Base-by-base conservation (phyloP, 2,113 vertebrate genomes). In the Ageneiosus marmoratus region DNA sequence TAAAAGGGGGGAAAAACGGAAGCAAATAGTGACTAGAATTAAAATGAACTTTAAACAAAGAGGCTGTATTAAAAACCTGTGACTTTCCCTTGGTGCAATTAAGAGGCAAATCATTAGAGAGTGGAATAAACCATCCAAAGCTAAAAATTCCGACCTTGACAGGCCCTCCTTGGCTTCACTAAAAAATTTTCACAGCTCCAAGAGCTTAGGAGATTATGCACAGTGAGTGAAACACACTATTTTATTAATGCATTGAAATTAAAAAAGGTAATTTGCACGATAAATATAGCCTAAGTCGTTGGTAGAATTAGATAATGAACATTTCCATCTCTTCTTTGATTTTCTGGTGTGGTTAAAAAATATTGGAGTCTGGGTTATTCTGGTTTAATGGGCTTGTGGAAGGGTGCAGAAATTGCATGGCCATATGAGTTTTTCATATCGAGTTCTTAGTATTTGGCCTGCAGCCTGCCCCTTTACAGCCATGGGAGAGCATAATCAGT, bases 391-490 rank as follows among this genome's bases (percentile, higher is more conserved):
- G 53, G 53, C 34, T 51, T 37, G 60, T 11, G 34, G 56, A 27
- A 24, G 29, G 24, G 63, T 55, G 50, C 15, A 51, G 58, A 73
- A 13, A n/a, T 58, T 50, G 50, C 73, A 60, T 27, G 27, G 18
- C 11, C 55, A 50, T 69, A 72, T 62, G 48, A 70, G 29, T 29
- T 79, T 85, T 48, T 85, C 70, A 73, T 55, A 81, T 83, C 60
- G 37, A 82, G 63, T 67, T 83, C 62, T 86, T 24, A 20, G 58
- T 13, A 24, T 77, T 85, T 77, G 62, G 73, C 70, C 55, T 79
- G 44, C 67, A 85, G 80, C 83, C 87, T 29, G 50, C 77, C 86
- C 85, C 84, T 84, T 83, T 84, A 81, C 75, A 83, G 89, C 82
- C 58, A 74, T 67, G 32, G 15, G 78, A 75, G 69, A 80, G 32